Evolutionary conservation across 1,140 invertebrate genomes (phyloP).

Genomic region (Drosophila sp.): DNA sequence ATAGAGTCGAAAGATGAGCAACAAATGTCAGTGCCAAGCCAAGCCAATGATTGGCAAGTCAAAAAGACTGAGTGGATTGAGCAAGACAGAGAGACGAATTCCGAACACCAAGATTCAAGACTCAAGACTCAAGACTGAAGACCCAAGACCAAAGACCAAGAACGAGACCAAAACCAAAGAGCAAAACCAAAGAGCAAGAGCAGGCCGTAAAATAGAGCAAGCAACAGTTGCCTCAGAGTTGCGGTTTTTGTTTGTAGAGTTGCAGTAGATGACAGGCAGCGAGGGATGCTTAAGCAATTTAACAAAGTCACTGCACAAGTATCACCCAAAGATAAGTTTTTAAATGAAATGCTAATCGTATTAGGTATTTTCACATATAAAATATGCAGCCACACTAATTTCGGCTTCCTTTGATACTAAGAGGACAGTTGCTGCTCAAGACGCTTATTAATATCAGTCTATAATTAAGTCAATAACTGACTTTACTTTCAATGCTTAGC

Average conservation of each 20-base stretch:
- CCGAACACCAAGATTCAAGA: conserved; percentile 2
- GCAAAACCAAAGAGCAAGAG: conserved; percentile 25
- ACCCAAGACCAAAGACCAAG: not conserved
- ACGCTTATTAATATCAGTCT: not conserved
- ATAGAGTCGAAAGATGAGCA: conserved; percentile 71
- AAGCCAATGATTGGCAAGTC: conserved; percentile 67
- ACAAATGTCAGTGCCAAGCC: conserved; percentile 34
- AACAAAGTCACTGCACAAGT: too few relatives aligned
- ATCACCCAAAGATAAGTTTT: too few relatives aligned
- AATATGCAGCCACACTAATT: too few relatives aligned
- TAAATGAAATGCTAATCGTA: too few relatives aligned
- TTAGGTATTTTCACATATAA: too few relatives aligned
- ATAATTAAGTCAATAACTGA: too few relatives aligned
- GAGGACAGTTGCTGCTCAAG: too few relatives aligned
- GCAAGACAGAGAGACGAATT: not conserved
- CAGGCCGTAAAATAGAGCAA: conserved; percentile 74
- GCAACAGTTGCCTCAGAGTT: conserved; percentile 56
- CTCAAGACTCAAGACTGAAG: not conserved
- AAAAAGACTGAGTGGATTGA: conserved; percentile 13
- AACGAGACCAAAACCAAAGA: conserved; percentile 23
- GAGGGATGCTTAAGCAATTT: conserved; percentile 32
- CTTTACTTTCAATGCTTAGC: too few relatives aligned
- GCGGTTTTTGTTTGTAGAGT: conserved; percentile 45
- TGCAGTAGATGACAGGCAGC: conserved; percentile 40
- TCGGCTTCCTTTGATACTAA: too few relatives aligned